Evolutionary conservation across 2,888 invertebrate species (phyloP).

Genomic region (Penaeus monodon): DNA sequence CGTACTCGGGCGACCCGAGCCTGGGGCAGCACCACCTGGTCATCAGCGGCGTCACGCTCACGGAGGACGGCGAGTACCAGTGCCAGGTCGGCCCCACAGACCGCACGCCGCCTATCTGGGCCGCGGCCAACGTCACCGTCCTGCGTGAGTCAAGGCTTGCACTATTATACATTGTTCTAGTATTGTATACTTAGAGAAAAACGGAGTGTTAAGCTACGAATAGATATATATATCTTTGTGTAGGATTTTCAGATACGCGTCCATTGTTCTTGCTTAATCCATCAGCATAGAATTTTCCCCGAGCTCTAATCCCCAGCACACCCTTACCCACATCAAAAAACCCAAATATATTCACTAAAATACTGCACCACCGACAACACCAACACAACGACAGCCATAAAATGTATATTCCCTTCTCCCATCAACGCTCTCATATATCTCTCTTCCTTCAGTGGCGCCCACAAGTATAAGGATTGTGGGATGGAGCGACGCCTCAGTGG

Average conservation of each 20-base stretch:
- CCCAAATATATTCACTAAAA: not conserved
- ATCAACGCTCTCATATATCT: too few species aligned
- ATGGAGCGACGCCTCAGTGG: slow-evolving; percentile 55
- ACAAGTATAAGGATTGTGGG: slow-evolving; percentile 56
- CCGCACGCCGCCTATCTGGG: slow-evolving; percentile 35
- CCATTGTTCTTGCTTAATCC: too few species aligned
- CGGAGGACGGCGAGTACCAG: slow-evolving; percentile 53
- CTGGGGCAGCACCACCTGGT: slow-evolving; percentile 45
- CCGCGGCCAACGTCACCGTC: slow-evolving; percentile 45
- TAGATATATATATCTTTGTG: not conserved
- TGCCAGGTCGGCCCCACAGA: slow-evolving; percentile 49
- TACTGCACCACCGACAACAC: not conserved
- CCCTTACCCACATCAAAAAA: not conserved
- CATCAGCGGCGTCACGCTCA: slow-evolving; percentile 45
- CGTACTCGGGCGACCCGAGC: slow-evolving; percentile 36
- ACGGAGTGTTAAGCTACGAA: not conserved
- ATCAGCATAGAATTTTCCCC: too few species aligned
- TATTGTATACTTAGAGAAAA: too few species aligned
- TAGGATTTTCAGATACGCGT: too few species aligned
- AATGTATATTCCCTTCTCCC: too few species aligned
- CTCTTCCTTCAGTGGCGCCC: slow-evolving; percentile 36
- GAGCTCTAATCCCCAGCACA: not conserved
- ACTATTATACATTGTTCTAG: too few species aligned
- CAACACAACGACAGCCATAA: too few species aligned
- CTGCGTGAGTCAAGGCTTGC: slow-evolving; percentile 24